Conservation (phyloP, 2,113 vertebrate genomes). For the Apaloderma vittatum region DNA sequence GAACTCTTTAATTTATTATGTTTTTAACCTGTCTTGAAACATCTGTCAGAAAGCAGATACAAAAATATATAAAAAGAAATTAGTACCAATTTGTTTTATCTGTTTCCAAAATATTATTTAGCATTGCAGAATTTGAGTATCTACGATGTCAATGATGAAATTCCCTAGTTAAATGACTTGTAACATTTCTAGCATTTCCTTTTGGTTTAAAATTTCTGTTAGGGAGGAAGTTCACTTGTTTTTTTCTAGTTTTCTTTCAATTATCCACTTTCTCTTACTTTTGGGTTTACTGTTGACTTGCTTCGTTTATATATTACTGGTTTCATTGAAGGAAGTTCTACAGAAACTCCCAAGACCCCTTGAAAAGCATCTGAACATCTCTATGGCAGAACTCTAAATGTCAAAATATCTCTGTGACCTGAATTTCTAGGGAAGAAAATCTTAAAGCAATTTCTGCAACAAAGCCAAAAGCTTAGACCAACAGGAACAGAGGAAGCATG, state of each 20-base stretch:
- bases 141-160: neutral
- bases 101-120: neutral
- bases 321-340: neutral
- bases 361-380: neutral
- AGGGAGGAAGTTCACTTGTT: neutral
- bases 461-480: slow-evolving; percentile 4
- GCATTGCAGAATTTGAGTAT: neutral
- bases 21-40: neutral
- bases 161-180: neutral
- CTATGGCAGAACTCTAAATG: neutral
- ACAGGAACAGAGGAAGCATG: neutral
- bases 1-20: neutral
- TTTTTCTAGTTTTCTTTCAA: neutral
- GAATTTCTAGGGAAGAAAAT: slow-evolving; percentile 4
- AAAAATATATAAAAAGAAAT: neutral
- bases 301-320: neutral
- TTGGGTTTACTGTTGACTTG: neutral
- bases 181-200: neutral
- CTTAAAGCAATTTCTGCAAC: slow-evolving; percentile 13
- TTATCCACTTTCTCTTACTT: neutral
- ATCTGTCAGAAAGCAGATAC: neutral
- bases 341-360: neutral
- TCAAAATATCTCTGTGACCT: slow-evolving; percentile 1
- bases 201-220: neutral
- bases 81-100: neutral